Evolutionary conservation across 92 coral and sea anemone species (phyloP).

Genomic region (Parazoanthus swiftii): DNA sequence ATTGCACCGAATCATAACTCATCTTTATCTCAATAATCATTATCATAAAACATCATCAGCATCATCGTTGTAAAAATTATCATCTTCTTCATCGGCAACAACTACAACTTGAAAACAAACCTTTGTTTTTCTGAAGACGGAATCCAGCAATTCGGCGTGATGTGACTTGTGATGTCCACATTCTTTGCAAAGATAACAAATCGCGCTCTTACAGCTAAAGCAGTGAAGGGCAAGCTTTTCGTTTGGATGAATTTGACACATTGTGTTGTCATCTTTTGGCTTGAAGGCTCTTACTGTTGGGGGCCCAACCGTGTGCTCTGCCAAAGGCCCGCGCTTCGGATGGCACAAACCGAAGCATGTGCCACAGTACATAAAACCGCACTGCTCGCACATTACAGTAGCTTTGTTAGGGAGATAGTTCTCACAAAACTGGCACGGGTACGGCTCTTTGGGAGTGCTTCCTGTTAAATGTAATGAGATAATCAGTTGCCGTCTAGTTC

Average conservation of each 20-base stretch:
- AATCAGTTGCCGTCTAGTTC: background rate
- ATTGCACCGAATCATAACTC: background rate
- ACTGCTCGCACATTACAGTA: conserved; percentile 76
- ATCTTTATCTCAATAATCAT: background rate
- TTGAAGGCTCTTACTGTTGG: conserved; percentile 62
- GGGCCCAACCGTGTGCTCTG: conserved; percentile 76
- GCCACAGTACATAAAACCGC: conserved; percentile 79
- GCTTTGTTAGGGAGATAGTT: conserved; percentile 77
- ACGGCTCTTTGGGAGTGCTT: conserved; percentile 44
- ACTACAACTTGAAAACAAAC: conserved; percentile 30
- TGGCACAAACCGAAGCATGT: conserved; percentile 81
- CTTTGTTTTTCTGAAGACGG: conserved; percentile 81
- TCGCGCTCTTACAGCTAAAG: conserved; percentile 62
- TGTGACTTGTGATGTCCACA: conserved; percentile 70
- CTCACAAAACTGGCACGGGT: conserved; percentile 87
- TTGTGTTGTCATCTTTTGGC: conserved; percentile 62
- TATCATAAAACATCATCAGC: background rate
- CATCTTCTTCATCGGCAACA: background rate
- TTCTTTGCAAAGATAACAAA: conserved; percentile 84
- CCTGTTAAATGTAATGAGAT: conserved; percentile 36
- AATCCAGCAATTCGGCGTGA: conserved; percentile 69
- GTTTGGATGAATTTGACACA: conserved; percentile 64
- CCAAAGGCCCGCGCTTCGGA: conserved; percentile 84
- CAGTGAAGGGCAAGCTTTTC: conserved; percentile 77
- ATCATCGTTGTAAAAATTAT: background rate